These are phyloP conservation scores for Rhagoletis pomonella DNA, from an alignment of 1,140 invertebrate species.

Conservation along the genomic window DNA sequence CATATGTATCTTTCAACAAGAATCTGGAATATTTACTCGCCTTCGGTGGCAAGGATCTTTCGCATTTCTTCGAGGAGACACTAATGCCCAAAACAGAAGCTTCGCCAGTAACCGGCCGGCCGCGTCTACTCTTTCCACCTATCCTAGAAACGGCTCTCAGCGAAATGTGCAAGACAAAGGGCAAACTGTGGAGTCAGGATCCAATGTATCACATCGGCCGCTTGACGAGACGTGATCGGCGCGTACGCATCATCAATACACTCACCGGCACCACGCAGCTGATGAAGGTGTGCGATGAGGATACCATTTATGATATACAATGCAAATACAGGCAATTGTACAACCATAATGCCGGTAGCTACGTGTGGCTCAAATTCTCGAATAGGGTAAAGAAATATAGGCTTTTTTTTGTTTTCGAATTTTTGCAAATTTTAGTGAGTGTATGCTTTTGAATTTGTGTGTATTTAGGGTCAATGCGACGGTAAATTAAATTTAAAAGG, in stretches of 20 bases:
- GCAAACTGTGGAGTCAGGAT: slow-evolving; percentile 83
- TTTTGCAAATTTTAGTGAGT: no score
- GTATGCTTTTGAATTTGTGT: background rate
- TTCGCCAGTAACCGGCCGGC: slow-evolving; percentile 75
- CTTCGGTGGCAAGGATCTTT: slow-evolving; percentile 85
- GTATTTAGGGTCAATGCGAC: slow-evolving; percentile 59
- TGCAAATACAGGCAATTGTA: slow-evolving; percentile 80
- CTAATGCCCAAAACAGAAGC: slow-evolving; percentile 75
- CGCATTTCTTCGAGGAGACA: slow-evolving; percentile 82
- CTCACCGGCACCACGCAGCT: slow-evolving; percentile 77
- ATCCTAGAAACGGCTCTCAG: slow-evolving; percentile 75
- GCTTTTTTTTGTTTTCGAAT: background rate
- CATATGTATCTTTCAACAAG: slow-evolving; percentile 56
- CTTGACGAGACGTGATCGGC: slow-evolving; percentile 80
- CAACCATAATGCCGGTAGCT: slow-evolving; percentile 82
- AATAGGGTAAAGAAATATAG: slow-evolving; percentile 68
- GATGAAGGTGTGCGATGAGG: slow-evolving; percentile 86
- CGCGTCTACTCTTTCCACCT: slow-evolving; percentile 77
- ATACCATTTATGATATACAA: slow-evolving; percentile 84
- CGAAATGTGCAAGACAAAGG: slow-evolving; percentile 59
- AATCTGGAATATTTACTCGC: slow-evolving; percentile 77
- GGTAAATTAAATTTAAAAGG: slow-evolving; percentile 78
- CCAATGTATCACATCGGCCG: slow-evolving; percentile 80
- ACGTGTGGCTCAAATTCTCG: slow-evolving; percentile 83
- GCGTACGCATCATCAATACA: slow-evolving; percentile 84